Percentiles rank a stretch among this genome's conserved stretches.
These are phyloP conservation scores for Aleiodes alternator DNA, from an alignment of 2,888 invertebrate genomes.

Conservation along the genomic window DNA sequence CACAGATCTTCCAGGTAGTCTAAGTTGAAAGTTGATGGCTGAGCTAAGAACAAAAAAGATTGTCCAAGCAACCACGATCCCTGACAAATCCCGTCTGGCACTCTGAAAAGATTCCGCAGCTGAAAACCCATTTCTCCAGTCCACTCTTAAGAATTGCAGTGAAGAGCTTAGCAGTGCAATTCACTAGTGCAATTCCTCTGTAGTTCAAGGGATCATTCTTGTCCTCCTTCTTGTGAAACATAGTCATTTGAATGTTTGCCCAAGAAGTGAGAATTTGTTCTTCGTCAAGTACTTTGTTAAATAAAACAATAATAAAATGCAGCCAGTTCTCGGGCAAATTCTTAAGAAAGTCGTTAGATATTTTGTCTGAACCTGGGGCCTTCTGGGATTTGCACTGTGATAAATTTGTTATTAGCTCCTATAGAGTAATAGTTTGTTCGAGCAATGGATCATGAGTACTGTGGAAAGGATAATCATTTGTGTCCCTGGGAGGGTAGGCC, in stretches of 20 bases:
- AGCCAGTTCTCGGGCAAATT: slow-evolving; percentile 29
- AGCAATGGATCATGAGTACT: neutral
- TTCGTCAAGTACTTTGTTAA: slow-evolving; percentile 30
- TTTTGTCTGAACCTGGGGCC: slow-evolving; percentile 20
- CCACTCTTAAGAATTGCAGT: slow-evolving; percentile 45
- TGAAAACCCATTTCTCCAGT: slow-evolving; percentile 45
- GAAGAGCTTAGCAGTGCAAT: slow-evolving; percentile 52
- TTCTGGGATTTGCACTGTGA: slow-evolving; percentile 7
- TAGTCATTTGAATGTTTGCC: slow-evolving; percentile 15
- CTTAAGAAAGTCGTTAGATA: slow-evolving; percentile 39
- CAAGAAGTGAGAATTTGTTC: slow-evolving; percentile 13
- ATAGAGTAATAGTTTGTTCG: neutral
- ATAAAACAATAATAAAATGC: neutral
- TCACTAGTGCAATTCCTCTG: slow-evolving; percentile 54
- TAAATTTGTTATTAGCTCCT: neutral
- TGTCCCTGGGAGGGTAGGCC: neutral
- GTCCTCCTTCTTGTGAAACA: slow-evolving; percentile 37
- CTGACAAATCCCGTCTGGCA: slow-evolving; percentile 45
- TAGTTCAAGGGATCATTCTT: slow-evolving; percentile 39
- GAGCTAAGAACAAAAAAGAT: slow-evolving; percentile 40
- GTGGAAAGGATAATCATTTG: neutral
- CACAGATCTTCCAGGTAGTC: neutral
- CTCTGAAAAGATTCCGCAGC: slow-evolving; percentile 37
- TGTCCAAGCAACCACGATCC: slow-evolving; percentile 39
- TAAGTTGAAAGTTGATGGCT: slow-evolving; percentile 27